These are phyloP conservation scores for Dendropsophus ebraccatus DNA, from an alignment of 2,113 vertebrate genomes.

Conservation along the genomic window DNA sequence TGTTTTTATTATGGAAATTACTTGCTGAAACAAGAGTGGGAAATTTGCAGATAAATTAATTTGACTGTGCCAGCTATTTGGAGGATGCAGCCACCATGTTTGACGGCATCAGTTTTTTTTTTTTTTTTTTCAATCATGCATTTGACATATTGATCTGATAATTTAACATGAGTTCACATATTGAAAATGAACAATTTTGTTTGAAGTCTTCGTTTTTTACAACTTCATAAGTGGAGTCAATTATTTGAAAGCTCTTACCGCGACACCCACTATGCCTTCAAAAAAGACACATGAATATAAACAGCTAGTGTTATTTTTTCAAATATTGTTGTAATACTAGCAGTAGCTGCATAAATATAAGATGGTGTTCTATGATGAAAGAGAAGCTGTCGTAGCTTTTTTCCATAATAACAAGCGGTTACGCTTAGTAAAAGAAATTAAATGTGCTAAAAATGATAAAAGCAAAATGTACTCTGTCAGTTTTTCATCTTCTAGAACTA, in stretches of 20 bases:
- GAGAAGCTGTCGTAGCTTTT: not conserved
- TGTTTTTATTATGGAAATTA: too few relatives aligned
- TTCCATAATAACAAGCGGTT: conserved; percentile 20
- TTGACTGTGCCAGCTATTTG: too few relatives aligned
- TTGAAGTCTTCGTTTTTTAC: conserved; percentile 30
- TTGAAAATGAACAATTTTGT: not conserved
- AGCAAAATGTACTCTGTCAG: not conserved
- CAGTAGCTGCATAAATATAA: conserved; percentile 12
- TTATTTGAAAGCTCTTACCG: conserved; percentile 16
- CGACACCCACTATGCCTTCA: not conserved
- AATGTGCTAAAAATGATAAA: conserved; percentile 3
- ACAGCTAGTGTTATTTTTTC: conserved; percentile 36
- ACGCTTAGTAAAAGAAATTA: not conserved
- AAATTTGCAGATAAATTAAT: too few relatives aligned
- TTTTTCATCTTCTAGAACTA: not conserved
- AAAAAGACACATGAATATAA: conserved; percentile 31
- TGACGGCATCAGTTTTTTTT: not conserved
- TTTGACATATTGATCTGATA: not conserved
- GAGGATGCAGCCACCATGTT: not conserved
- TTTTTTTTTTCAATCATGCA: too few relatives aligned
- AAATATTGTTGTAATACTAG: conserved; percentile 25
- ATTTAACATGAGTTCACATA: not conserved
- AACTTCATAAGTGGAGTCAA: conserved; percentile 39
- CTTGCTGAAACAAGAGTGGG: too few relatives aligned
- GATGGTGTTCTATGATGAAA: not conserved